These are phyloP conservation scores for Hyphantria cunea DNA, from an alignment of 1,140 invertebrate genomes.

Conservation along the genomic window DNA sequence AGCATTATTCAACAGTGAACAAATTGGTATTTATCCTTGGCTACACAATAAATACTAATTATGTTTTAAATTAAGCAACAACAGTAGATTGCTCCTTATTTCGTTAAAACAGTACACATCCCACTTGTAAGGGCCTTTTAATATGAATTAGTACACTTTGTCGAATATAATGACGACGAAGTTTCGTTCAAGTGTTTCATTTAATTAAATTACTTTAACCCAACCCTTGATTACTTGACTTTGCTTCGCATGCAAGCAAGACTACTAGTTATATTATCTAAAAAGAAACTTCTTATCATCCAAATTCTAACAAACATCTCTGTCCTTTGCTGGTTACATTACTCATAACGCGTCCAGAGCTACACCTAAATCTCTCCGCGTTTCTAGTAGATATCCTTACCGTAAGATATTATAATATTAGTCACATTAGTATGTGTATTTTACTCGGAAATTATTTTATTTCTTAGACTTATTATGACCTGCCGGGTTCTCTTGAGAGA, in stretches of 20 bases:
- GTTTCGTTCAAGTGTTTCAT: too few species aligned
- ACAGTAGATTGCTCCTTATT: too few species aligned
- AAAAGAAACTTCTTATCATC: too few species aligned
- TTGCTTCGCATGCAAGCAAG: too few species aligned
- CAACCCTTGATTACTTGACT: too few species aligned
- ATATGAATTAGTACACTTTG: too few species aligned
- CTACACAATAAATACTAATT: background rate
- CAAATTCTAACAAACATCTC: too few species aligned
- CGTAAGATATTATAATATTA: conserved; percentile 77
- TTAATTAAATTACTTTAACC: too few species aligned
- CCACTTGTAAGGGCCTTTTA: background rate
- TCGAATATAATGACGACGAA: too few species aligned
- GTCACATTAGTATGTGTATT: conserved; percentile 78
- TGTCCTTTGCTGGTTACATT: conserved; percentile 6
- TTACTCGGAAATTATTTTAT: conserved; percentile 77
- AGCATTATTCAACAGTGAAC: conserved; percentile 38
- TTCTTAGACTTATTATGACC: conserved; percentile 76
- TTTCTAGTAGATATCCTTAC: conserved; percentile 72
- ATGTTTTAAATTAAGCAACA: too few species aligned
- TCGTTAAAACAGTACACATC: background rate
- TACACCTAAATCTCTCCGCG: conserved; percentile 73
- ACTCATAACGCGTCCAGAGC: conserved; percentile 43
- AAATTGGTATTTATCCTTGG: background rate
- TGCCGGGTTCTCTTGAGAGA: conserved; percentile 63
- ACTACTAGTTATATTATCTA: too few species aligned